These are phyloP conservation scores for Typhlichthys eigenmanni DNA, from an alignment of 2,797 vertebrate species.

Conservation along the genomic window DNA sequence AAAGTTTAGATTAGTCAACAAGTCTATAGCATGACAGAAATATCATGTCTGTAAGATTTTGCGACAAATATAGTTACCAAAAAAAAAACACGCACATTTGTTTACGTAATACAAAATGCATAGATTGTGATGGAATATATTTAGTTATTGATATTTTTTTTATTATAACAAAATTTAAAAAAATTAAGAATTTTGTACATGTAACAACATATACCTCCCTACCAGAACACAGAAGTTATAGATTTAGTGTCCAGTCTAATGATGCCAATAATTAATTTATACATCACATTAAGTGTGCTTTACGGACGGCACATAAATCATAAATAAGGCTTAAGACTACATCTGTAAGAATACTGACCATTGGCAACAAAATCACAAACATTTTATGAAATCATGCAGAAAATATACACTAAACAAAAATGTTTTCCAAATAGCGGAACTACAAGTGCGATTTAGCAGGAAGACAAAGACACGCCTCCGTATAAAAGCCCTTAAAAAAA, in stretches of 20 bases:
- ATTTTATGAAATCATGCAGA: not conserved
- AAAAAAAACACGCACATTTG: not conserved
- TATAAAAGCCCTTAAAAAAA: no score
- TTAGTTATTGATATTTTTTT: not conserved
- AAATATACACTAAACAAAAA: not conserved
- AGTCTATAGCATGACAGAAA: constrained; percentile 20
- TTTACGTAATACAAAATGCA: not conserved
- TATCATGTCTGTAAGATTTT: constrained; percentile 7
- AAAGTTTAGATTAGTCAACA: not conserved
- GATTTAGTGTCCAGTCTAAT: constrained; percentile 13
- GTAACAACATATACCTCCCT: not conserved
- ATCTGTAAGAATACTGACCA: constrained; percentile 6
- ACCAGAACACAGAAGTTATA: not conserved
- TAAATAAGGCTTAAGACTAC: constrained; percentile 34
- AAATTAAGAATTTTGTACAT: constrained; percentile 1
- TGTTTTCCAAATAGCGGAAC: no score
- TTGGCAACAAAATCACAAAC: constrained; percentile 14
- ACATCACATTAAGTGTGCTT: not conserved
- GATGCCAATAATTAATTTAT: not conserved
- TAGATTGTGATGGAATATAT: not conserved
- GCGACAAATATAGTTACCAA: constrained; percentile 8
- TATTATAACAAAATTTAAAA: constrained; percentile 19
- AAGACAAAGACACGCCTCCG: no score
- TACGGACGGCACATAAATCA: constrained; percentile 12
- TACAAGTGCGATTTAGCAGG: no score